Conservation (phyloP, 23 tunicate genomes). For the Aplidium turbinatum region DNA sequence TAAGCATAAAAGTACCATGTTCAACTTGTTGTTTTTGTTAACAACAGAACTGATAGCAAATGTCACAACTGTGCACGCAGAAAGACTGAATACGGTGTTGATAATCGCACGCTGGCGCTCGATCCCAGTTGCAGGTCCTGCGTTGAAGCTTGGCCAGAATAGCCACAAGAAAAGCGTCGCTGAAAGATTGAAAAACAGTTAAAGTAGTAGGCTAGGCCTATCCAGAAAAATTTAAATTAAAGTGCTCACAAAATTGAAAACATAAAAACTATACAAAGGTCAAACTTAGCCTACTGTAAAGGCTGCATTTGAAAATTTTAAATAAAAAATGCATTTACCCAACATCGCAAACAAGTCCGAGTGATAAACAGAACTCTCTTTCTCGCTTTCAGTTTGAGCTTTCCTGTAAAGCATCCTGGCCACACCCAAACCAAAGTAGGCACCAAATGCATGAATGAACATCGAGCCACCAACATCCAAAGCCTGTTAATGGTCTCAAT, state of each 20-base stretch:
- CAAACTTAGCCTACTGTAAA: too few species aligned
- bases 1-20: slow-evolving; percentile 65
- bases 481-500: too few species aligned
- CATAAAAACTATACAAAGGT: too few species aligned
- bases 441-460: slow-evolving; percentile 96
- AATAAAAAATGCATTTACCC: slow-evolving; percentile 73
- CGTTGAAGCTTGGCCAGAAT: slow-evolving; percentile 95
- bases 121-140: slow-evolving; percentile 75
- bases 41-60: slow-evolving; percentile 73
- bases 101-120: slow-evolving; percentile 89
- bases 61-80: slow-evolving; percentile 83
- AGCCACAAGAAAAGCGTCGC: slow-evolving; percentile 93
- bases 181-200: too few species aligned
- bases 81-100: slow-evolving; percentile 81
- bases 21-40: slow-evolving; percentile 61
- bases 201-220: too few species aligned
- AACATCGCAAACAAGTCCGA: slow-evolving; percentile 98
- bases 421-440: slow-evolving; percentile 97
- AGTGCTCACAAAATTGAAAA: too few species aligned
- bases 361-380: slow-evolving; percentile 92
- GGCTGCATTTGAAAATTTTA: too few species aligned
- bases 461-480: slow-evolving; percentile 95
- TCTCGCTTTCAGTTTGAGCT: slow-evolving; percentile 66
- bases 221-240: too few species aligned
- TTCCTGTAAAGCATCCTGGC: slow-evolving; percentile 76